Evolutionary conservation across 2,888 invertebrate genomes (phyloP), one percentile per base, ranked within the genome.

Genomic region (Amorpha juglandis): DNA sequence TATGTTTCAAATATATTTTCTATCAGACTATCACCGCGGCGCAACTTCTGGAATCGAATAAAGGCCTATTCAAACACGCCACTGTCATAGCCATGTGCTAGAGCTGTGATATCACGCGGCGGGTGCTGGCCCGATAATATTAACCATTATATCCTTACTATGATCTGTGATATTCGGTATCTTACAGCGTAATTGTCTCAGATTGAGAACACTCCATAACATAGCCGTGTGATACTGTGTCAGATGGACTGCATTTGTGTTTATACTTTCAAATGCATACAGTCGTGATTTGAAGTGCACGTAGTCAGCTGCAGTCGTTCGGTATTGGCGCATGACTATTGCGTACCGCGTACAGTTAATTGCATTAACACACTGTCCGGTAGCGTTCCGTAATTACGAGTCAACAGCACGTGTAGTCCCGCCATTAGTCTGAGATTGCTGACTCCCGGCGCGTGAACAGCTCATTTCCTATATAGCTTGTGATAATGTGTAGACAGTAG

Each of bases 401-500:
- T 45, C 45, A 14, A 12, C 14, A 45, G 12, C 1, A 45, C 1
- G 14, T 14, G 14, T 14, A 45, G 52, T 52, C 14, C 21, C n/a
- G 12, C 4, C 4, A 27, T 27, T 9, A 38, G 38, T 9, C 8
- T 53, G 53, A 48, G n/a, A n/a, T 0, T 7, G 16, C 35, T 35
- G 38, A 35, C 42, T 42, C 58, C 58, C 42, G 58, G 38, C 58
- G 58, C 42, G 52, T 64, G 35, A n/a, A 14, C 52, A 21, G 16
- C 48, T 19, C 19, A 19, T 14, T 48, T 48, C 48, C 27, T 19
- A 12, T 14, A 33, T 47, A 19, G 12, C 48, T 45, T 48, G 47
- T 55, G 53, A 27, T 55, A n/a, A 58, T 42, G 58, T 58, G 58
- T 58, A 58, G 58, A 58, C 58, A 19, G 58, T 42, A 58, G 58